Evolutionary conservation across 2,797 vertebrate species (phyloP), one percentile per base, ranked within the genome.

Genomic region (Dendrocincla fuliginosa): DNA sequence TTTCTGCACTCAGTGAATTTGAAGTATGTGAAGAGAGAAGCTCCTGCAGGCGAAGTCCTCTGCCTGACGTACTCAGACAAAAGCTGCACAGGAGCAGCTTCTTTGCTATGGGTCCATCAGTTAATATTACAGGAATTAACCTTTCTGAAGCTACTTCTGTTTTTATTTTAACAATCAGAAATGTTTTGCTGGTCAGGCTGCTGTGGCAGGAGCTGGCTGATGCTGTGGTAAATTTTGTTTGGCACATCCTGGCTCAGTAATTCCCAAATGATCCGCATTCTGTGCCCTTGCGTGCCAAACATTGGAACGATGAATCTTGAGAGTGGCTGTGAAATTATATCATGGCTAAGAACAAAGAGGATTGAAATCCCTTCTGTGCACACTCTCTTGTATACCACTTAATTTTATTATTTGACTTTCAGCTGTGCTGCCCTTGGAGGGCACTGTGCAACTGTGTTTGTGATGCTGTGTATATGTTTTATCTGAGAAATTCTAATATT

Each of bases 331-430:
- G 87, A 89, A 95, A 96, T 83, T 64, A 28, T 94, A 91, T 81
- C 90, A 11, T 74, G 89, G 76, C 85, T 93, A 85, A 89, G 92
- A 94, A 93, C 89, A 95, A 95, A 95, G 92, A 87, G 69, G 71
- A 42, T 55, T 84, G 75, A 89, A 94, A 86, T 95, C 91, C 63
- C 76, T 92, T 78, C 91, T 91, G 64, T 96, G 93, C 61, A 63
- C 42, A 8, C 68, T 88, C 28, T 84, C 80, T 69, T 67, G 67
- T 93, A 82, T 37, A 52, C 59, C 64, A 50, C 83, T 95, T 95
- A 89, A 91, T 95, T 96, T 96, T 94, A 70, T 93, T 88, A 90
- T 97, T 93, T 90, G 74, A 57, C 68, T 94, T 95, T 79, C 64
- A 87, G 89, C 71, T 95, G 86, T 86, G 69, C 83, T 92, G 78